Evolutionary conservation across 2,113 vertebrate genomes (phyloP).

Genomic region (Symphodus melops): DNA sequence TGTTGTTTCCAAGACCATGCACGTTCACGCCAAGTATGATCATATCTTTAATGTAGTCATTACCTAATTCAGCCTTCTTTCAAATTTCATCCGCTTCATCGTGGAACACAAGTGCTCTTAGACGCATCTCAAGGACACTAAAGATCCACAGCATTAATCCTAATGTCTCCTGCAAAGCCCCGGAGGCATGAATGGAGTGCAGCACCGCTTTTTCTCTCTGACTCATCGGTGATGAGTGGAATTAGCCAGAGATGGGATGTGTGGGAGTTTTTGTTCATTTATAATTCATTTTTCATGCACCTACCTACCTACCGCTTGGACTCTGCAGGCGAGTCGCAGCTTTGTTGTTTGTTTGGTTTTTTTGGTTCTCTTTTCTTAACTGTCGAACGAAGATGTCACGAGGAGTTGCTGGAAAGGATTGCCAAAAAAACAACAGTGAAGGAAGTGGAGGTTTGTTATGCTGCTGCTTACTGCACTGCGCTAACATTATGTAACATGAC

Average conservation of each 20-base stretch:
- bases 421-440: constrained; percentile 87
- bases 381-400: constrained; percentile 86
- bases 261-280: constrained; percentile 70
- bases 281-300: constrained; percentile 65
- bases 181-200: constrained; percentile 51
- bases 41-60: background rate
- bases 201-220: constrained; percentile 53
- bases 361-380: constrained; percentile 67
- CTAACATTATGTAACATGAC: constrained; percentile 41
- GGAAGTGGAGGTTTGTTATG: constrained; percentile 89
- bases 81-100: background rate
- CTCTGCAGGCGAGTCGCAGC: constrained; percentile 21
- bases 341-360: background rate
- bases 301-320: constrained; percentile 32
- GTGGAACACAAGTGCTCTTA: constrained; percentile 26
- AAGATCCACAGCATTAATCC: constrained; percentile 55
- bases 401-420: constrained; percentile 92
- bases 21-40: background rate
- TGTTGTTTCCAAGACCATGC: too few relatives aligned
- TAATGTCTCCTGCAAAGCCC: constrained; percentile 46
- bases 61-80: background rate
- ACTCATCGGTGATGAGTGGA: constrained; percentile 60
- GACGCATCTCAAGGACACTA: constrained; percentile 40
- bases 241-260: constrained; percentile 52
- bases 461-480: constrained; percentile 37